Evolutionary conservation across 2,888 invertebrate species (phyloP), one percentile per base, ranked within the genome.

Genomic region (Myopa tessellatipennis): DNA sequence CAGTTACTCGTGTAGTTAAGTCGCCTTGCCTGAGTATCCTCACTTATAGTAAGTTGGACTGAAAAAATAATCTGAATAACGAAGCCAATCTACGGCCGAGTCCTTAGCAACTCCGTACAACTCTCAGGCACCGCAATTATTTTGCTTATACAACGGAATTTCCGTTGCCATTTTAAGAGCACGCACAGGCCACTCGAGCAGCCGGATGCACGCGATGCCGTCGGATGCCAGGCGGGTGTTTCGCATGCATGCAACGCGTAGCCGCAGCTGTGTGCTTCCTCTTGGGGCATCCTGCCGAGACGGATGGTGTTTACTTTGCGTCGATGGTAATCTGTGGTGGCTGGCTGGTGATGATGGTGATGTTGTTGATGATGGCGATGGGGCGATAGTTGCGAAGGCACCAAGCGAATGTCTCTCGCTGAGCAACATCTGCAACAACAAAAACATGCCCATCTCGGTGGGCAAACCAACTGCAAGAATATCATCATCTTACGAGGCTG

Each of bases 101-200:
- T 45, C 45, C 45, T 45, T 4, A 55, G 3, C 4, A n/a, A n/a
- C 55, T 55, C 16, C 10, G 55, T 16, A 55, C 16, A 55, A 55
- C 55, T 55, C 55, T 6, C 7, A 45, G 45, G 45, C 45, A 45
- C 10, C 45, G 45, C n/a, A 26, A 34, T 61, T 61, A n/a, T 61
- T 61, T 61, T 18, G 61, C 61, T 61, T 61, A 8, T 34, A 65
- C 26, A 65, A 38, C 36, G 65, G 36, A 65, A 65, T 65, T 38
- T 65, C 65, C 65, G 65, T 34, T 38, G 36, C 26, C 12, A 65
- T 36, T 10, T 6, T 16, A 45, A 34, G 34, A 14, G 14, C 65
- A 38, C 36, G 34, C 38, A 65, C 26, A 26, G 63, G 63, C 63
- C 26, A 12, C 34, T 63, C 26, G 4, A 63, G 63, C 34, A 12